A percentile compares a stretch with the other conserved stretches of the same genome.
Conservation (phyloP, 2,888 invertebrate species). For the Autographa pulchrina region DNA sequence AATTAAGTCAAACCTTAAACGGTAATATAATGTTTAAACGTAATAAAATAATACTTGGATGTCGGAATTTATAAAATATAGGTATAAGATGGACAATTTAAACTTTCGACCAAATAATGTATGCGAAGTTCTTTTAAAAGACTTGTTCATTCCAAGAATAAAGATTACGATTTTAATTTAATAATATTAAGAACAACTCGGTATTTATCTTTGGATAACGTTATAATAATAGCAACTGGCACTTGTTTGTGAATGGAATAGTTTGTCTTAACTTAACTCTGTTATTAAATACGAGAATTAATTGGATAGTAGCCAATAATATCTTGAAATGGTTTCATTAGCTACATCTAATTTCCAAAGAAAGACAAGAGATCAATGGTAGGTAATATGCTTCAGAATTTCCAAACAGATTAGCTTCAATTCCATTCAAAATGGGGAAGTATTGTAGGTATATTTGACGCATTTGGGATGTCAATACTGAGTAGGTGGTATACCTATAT, state of each 20-base stretch:
- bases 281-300: no score
- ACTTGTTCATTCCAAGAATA: constrained; percentile 13
- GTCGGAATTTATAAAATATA: constrained; percentile 12
- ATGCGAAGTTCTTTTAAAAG: constrained; percentile 11
- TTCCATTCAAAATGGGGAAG: no score
- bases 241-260: constrained; percentile 24
- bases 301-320: no score
- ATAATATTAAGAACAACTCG: constrained; percentile 29
- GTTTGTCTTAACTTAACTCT: constrained; percentile 2
- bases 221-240: not conserved
- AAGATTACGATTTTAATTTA: constrained; percentile 30
- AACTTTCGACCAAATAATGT: constrained; percentile 28
- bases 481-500: no score
- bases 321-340: no score
- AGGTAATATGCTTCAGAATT: no score
- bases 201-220: constrained; percentile 18
- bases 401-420: no score
- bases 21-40: constrained; percentile 31
- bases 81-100: not conserved
- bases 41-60: constrained; percentile 34
- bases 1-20: constrained; percentile 27
- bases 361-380: no score
- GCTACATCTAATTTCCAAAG: no score
- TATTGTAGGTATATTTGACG: no score
- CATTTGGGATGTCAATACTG: no score